phyloP scores from a whole-genome alignment of 2,888 invertebrate species.

The Troglohyphantes excavatus region DNA sequence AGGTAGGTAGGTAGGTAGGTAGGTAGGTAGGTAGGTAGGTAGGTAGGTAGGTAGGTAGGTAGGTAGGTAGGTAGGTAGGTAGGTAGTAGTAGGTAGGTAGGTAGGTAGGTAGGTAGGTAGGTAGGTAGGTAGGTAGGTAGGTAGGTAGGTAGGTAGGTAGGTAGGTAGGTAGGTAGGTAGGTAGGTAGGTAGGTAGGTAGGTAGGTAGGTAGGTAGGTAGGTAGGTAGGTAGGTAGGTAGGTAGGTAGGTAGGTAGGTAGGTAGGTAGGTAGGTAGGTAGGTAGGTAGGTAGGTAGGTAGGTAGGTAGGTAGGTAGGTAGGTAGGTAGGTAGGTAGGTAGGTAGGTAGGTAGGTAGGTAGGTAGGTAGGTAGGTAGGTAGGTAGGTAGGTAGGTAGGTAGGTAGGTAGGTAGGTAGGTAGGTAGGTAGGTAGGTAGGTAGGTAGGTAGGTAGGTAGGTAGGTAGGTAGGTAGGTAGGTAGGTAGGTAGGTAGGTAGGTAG shows the following conservation, averaged over 20 bases:
- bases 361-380: neutral
- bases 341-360: neutral
- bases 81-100: neutral
- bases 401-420: neutral
- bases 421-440: neutral
- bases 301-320: neutral
- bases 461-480: neutral
- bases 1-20: conserved; percentile 13
- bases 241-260: neutral
- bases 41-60: neutral
- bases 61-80: too few species aligned
- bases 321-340: neutral
- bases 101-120: neutral
- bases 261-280: neutral
- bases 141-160: neutral
- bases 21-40: neutral
- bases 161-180: neutral
- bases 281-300: neutral
- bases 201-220: neutral
- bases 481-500: neutral
- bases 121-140: neutral
- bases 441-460: neutral
- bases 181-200: neutral
- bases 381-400: neutral
- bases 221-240: neutral